Evolutionary conservation across 1,140 invertebrate species (phyloP).

Genomic region (Drosophila tristis): DNA sequence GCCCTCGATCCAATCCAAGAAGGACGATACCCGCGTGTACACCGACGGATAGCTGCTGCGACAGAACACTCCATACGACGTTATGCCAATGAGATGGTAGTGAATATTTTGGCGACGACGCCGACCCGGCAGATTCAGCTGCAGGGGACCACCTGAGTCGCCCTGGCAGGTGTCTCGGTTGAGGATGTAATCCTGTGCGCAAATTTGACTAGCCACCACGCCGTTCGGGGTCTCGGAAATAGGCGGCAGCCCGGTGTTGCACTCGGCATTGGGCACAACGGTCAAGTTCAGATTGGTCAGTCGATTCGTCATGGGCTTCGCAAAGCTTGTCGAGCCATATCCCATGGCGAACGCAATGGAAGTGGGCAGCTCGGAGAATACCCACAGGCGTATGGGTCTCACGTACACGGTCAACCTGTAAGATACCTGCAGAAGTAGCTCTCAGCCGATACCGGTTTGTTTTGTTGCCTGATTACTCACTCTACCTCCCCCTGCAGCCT

Average conservation of each 20-base stretch:
- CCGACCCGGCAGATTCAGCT: slow-evolving; percentile 74
- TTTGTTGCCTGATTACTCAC: slow-evolving; percentile 44
- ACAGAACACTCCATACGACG: slow-evolving; percentile 82
- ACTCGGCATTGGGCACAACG: slow-evolving; percentile 70
- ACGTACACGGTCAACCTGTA: slow-evolving; percentile 68
- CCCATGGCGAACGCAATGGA: slow-evolving; percentile 77
- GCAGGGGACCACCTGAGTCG: slow-evolving; percentile 72
- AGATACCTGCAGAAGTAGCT: neutral
- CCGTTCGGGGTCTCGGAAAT: slow-evolving; percentile 61
- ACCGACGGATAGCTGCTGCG: slow-evolving; percentile 84
- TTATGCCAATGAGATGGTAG: slow-evolving; percentile 81
- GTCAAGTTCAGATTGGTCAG: slow-evolving; percentile 75
- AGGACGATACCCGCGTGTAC: slow-evolving; percentile 85
- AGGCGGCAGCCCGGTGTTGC: slow-evolving; percentile 59
- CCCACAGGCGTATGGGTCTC: slow-evolving; percentile 72
- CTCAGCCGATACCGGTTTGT: neutral
- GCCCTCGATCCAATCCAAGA: slow-evolving; percentile 85
- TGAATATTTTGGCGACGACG: slow-evolving; percentile 62
- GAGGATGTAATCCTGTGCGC: slow-evolving; percentile 66
- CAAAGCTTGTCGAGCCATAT: slow-evolving; percentile 73
- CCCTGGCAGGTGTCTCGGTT: slow-evolving; percentile 80
- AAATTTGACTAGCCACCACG: slow-evolving; percentile 71
- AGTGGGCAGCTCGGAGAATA: slow-evolving; percentile 54
- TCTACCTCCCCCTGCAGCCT: slow-evolving; percentile 47
- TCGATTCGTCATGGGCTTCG: slow-evolving; percentile 65